phyloP scores from a whole-genome alignment of 30 jellyfish, hydroid and myxozoan genomes.

The Aurelia aurita complex sp. Pacific region DNA sequence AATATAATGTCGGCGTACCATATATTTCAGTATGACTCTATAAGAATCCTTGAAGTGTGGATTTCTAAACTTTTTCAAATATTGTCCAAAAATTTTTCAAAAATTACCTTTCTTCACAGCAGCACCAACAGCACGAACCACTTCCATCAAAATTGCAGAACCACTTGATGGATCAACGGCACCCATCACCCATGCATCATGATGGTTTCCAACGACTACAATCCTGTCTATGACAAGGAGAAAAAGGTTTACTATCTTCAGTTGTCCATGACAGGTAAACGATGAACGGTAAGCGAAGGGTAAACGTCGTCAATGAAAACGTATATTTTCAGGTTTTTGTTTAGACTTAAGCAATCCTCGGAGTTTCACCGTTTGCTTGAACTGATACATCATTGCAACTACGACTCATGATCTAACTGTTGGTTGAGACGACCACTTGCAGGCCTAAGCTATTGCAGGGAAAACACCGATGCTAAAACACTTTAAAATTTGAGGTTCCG shows the following conservation, averaged over 20 bases:
- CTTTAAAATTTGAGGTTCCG: too few species aligned
- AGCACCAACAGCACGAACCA: constrained; percentile 62
- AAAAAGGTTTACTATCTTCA: neutral
- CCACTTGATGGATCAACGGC: constrained; percentile 91
- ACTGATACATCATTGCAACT: too few species aligned
- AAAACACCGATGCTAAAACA: too few species aligned
- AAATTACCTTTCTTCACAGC: constrained; percentile 65
- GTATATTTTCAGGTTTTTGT: too few species aligned
- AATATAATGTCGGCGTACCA: too few species aligned
- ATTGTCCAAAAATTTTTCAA: neutral
- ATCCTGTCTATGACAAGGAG: constrained; percentile 51
- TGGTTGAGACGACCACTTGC: too few species aligned
- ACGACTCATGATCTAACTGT: too few species aligned
- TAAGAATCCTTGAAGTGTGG: too few species aligned
- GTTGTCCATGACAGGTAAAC: neutral
- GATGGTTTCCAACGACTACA: constrained; percentile 79
- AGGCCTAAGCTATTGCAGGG: too few species aligned
- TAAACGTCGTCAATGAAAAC: neutral
- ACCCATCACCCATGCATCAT: constrained; percentile 95
- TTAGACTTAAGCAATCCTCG: too few species aligned
- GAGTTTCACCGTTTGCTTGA: too few species aligned
- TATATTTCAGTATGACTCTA: too few species aligned
- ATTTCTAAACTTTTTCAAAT: neutral
- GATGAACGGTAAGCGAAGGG: neutral
- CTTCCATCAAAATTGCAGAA: constrained; percentile 68